A percentile compares a stretch with the other conserved stretches of the same genome.
Evolutionary conservation across 2,113 vertebrate species (phyloP).

Genomic region (Trinectes maculatus): DNA sequence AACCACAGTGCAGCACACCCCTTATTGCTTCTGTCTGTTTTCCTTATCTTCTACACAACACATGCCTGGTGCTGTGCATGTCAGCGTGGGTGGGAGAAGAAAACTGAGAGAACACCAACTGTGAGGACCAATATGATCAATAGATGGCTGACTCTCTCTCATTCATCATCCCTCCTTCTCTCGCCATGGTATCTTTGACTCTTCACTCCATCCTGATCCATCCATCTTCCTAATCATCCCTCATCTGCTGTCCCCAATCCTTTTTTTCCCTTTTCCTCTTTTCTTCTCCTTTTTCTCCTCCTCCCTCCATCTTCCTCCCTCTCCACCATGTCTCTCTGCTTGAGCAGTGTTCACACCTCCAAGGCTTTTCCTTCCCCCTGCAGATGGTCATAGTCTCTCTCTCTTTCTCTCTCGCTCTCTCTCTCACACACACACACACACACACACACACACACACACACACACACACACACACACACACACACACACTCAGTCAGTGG

Average conservation of each 20-base stretch:
- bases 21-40: not conserved
- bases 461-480: conserved; percentile 24
- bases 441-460: conserved; percentile 22
- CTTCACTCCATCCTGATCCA: not conserved
- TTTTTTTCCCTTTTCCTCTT: not conserved
- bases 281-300: not conserved
- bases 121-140: not conserved
- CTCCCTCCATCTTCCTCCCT: conserved; percentile 21
- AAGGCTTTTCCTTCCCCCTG: conserved; percentile 59
- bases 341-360: conserved; percentile 59
- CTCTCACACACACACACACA: conserved; percentile 29
- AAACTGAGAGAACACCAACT: not conserved
- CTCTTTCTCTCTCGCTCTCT: too few relatives aligned
- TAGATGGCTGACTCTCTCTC: not conserved
- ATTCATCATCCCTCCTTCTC: not conserved
- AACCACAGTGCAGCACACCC: not conserved
- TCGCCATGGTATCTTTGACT: not conserved
- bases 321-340: conserved; percentile 57
- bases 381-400: conserved; percentile 65
- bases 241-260: not conserved
- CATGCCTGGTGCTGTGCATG: not conserved
- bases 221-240: conserved; percentile 1
- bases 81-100: not conserved
- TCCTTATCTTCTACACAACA: not conserved
- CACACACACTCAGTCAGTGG: conserved; percentile 31